Base-by-base conservation (phyloP, 2,113 vertebrate species). In the Scartelaos histophorus region DNA sequence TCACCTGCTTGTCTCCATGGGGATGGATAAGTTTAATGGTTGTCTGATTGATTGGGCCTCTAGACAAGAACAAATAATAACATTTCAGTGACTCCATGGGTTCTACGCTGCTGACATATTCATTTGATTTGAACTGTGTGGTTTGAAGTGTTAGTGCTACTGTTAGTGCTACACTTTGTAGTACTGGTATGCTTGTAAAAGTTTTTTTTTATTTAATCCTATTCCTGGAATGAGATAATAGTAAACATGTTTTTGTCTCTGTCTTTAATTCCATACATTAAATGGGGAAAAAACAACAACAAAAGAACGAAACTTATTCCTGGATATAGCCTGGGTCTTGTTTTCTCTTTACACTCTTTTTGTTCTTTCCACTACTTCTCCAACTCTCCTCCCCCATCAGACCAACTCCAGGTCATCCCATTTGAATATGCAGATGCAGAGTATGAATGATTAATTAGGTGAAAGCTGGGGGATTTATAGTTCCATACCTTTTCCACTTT, bases 361-460 rank as follows among this genome's bases (percentile, higher is more conserved):
- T 19, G 78, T 74, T 74, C 46, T 12, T 35, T 25, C 13, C n/a
- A 69, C 76, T 75, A 46, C 10, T 64, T 21, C 51, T 34, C 61
- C 51, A 47, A 66, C 73, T 70, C 76, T 74, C 75, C 68, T 62
- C 73, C 69, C 74, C 67, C 68, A 58, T 34, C 24, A 60, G 64
- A 69, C 47, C 78, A 72, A 67, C 71, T 67, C 51, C 46, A 76
- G 74, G 69, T 78, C 76, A 78, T 74, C 76, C 85, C 62, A 87
- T 90, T 88, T 86, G 81, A 91, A 92, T 91, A 91, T 91, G 88
- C 45, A 90, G 78, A 91, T 90, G 38, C 62, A 46, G 73, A 19
- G 43, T 70, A 88, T 90, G 85, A 92, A 92, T 90, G 83, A 90
- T 91, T 88, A 89, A 92, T 87, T 83, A 82, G 72, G 73, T 53